Conservation (phyloP, 2,888 invertebrate genomes). For the Diadromus collaris region DNA sequence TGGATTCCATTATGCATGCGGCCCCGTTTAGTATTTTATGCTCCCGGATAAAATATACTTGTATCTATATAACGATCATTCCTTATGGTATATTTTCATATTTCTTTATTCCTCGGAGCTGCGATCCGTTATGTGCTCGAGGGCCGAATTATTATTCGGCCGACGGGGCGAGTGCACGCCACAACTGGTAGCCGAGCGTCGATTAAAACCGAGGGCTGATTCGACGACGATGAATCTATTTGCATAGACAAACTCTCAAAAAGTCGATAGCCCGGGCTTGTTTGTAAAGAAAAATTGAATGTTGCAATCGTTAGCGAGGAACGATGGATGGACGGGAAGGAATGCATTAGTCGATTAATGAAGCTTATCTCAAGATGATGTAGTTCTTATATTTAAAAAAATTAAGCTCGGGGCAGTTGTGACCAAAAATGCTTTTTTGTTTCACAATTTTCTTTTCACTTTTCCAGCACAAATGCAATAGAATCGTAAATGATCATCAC, state of each 20-base stretch:
- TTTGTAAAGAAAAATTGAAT: neutral
- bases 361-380: neutral
- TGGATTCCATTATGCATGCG: constrained; percentile 72
- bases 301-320: neutral
- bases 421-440: neutral
- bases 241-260: constrained; percentile 59
- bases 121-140: neutral
- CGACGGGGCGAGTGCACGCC: constrained; percentile 57
- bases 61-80: constrained; percentile 1
- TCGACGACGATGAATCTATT: constrained; percentile 59
- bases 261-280: neutral
- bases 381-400: neutral
- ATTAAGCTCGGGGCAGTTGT: neutral
- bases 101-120: neutral
- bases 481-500: no score
- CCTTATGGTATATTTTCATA: neutral
- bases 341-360: neutral
- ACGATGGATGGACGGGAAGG: neutral
- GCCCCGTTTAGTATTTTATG: constrained; percentile 62
- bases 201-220: constrained; percentile 65
- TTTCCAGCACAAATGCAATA: no score
- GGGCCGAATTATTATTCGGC: constrained; percentile 65
- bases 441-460: no score
- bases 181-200: constrained; percentile 66
- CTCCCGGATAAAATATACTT: constrained; percentile 5